phyloP scores from a whole-genome alignment of 2,797 vertebrate species.

The Denticeps clupeoides region DNA sequence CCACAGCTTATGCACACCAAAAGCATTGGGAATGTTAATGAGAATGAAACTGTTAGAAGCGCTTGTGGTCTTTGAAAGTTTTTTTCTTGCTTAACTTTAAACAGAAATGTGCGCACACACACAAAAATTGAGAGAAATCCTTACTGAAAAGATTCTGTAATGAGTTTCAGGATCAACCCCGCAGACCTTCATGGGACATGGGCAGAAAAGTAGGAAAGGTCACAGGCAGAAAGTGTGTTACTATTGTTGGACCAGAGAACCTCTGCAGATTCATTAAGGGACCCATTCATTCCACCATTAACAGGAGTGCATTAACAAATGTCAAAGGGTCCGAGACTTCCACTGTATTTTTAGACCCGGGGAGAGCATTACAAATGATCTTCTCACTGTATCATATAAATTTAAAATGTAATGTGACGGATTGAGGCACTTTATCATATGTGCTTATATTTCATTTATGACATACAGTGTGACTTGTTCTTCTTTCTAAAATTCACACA shows the following conservation, averaged over 20 bases:
- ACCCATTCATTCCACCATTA: conserved; percentile 41
- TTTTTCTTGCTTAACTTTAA: too few relatives aligned
- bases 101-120: too few relatives aligned
- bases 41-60: too few relatives aligned
- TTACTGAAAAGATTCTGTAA: too few relatives aligned
- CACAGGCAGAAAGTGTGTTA: conserved; percentile 29
- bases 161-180: too few relatives aligned
- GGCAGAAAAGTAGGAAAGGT: conserved; percentile 34
- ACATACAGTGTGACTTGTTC: conserved; percentile 3
- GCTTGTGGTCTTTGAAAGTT: too few relatives aligned
- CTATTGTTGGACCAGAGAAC: conserved; percentile 32
- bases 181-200: conserved; percentile 14
- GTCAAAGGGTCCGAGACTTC: conserved; percentile 29
- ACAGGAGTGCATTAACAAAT: conserved; percentile 38
- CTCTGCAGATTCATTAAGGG: conserved; percentile 38
- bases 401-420: conserved; percentile 22
- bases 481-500: too few relatives aligned
- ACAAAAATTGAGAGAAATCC: too few relatives aligned
- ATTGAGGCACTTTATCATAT: conserved; percentile 18
- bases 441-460: not conserved
- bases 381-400: conserved; percentile 22
- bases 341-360: conserved; percentile 36
- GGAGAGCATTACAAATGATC: conserved; percentile 26
- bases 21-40: too few relatives aligned
- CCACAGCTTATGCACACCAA: too few relatives aligned